A percentile compares a stretch with the other conserved stretches of the same genome.
These are phyloP conservation scores for Acipenser transmontanus DNA, from an alignment of 2,797 vertebrate genomes.

Conservation along the genomic window DNA sequence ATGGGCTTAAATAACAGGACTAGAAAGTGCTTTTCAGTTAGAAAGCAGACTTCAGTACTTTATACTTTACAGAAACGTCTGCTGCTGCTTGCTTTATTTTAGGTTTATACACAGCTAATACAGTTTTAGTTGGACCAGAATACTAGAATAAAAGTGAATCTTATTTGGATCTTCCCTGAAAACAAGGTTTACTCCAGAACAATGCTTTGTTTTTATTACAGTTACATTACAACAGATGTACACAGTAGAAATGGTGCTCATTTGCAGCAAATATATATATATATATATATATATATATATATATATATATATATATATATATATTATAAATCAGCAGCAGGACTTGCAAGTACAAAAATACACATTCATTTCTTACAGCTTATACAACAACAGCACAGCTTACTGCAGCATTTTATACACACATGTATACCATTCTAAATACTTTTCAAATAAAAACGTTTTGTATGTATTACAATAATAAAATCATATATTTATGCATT, in stretches of 20 bases:
- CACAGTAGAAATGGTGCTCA: slow-evolving; percentile 51
- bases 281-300: too few species aligned
- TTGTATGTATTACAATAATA: slow-evolving; percentile 9
- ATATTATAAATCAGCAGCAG: slow-evolving; percentile 77
- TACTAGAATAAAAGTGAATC: too few species aligned
- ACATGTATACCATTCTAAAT: slow-evolving; percentile 78
- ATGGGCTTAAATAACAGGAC: too few species aligned
- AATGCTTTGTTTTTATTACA: slow-evolving; percentile 30
- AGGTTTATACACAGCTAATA: too few species aligned
- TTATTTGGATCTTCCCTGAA: too few species aligned
- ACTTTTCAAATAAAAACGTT: slow-evolving; percentile 59
- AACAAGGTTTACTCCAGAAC: too few species aligned
- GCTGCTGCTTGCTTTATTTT: too few species aligned
- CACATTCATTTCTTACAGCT: slow-evolving; percentile 71
- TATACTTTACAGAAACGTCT: too few species aligned
- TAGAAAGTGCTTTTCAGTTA: too few species aligned
- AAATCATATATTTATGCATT: slow-evolving; percentile 29
- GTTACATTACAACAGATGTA: slow-evolving; percentile 39
- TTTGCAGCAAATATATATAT: slow-evolving; percentile 56
- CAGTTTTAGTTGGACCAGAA: too few species aligned
- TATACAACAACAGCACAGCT: slow-evolving; percentile 66
- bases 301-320: too few species aligned
- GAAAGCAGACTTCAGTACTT: too few species aligned
- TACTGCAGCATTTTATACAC: slow-evolving; percentile 73
- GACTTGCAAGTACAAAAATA: slow-evolving; percentile 92